These are phyloP conservation scores for Chaetodon trifasciatus DNA, from an alignment of 2,797 vertebrate genomes.

Conservation along the genomic window DNA sequence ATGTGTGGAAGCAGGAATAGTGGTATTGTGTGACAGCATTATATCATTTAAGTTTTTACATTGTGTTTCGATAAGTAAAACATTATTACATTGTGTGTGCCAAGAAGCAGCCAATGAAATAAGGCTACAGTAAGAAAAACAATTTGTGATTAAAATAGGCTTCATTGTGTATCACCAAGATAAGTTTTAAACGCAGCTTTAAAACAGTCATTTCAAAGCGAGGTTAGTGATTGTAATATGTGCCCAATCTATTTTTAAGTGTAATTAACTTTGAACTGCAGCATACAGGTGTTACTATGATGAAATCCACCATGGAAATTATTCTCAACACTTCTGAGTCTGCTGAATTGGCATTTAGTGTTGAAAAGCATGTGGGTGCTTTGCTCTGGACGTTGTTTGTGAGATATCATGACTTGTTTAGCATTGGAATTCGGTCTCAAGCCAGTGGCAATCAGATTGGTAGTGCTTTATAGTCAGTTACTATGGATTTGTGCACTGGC, in stretches of 20 bases:
- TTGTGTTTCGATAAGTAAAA: not conserved
- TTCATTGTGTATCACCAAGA: slow-evolving; percentile 14
- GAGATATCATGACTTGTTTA: not conserved
- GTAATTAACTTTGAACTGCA: not conserved
- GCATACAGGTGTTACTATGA: not conserved
- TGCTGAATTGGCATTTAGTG: slow-evolving; percentile 6
- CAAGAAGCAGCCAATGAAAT: too few relatives aligned
- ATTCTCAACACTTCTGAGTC: not conserved
- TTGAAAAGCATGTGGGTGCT: slow-evolving; percentile 11
- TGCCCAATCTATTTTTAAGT: not conserved
- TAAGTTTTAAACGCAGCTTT: slow-evolving; percentile 12
- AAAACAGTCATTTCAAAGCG: slow-evolving; percentile 4
- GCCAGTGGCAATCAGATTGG: not conserved
- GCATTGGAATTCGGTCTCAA: not conserved
- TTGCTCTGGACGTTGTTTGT: slow-evolving; percentile 4
- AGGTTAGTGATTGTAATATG: not conserved
- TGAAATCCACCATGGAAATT: not conserved
- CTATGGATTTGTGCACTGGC: slow-evolving; percentile 32
- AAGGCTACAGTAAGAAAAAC: not conserved
- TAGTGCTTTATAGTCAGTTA: not conserved
- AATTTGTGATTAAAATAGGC: not conserved
- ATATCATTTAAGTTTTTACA: not conserved
- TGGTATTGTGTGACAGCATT: not conserved
- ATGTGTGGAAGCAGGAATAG: not conserved
- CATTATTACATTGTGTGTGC: too few relatives aligned